A percentile compares a stretch with the other conserved stretches of the same genome.
Conservation (phyloP, 1,140 invertebrate genomes). For the Rhopalosiphum maidis region DNA sequence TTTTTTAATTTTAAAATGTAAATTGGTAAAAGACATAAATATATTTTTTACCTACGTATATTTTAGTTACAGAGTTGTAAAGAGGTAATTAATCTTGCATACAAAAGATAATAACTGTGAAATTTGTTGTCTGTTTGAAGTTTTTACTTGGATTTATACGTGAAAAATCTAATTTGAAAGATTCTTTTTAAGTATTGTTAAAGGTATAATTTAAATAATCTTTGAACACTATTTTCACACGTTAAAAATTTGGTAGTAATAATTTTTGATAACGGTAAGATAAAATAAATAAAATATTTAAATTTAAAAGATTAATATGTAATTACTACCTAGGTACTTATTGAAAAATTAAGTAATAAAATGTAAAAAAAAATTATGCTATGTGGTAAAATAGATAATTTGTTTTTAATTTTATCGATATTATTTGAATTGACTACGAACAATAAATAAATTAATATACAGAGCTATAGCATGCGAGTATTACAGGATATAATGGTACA, state of each 20-base stretch:
- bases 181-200: neutral
- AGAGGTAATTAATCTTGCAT: neutral
- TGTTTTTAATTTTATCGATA: neutral
- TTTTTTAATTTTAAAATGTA: neutral
- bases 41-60: neutral
- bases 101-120: constrained; percentile 6
- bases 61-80: neutral
- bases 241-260: neutral
- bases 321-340: too few relatives aligned
- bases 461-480: neutral
- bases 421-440: neutral
- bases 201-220: neutral
- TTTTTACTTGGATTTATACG: neutral
- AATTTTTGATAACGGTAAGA: neutral
- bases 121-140: neutral
- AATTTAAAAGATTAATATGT: too few relatives aligned
- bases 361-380: too few relatives aligned
- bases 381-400: neutral
- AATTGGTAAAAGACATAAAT: neutral
- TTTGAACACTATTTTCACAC: neutral
- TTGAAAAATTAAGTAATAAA: neutral
- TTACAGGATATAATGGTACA: neutral
- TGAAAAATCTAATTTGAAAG: neutral
- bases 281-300: neutral
- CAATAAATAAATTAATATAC: neutral